Base-by-base conservation (phyloP, 35 echinoderm and acorn worm genomes). In the Apostichopus parvimensis region DNA sequence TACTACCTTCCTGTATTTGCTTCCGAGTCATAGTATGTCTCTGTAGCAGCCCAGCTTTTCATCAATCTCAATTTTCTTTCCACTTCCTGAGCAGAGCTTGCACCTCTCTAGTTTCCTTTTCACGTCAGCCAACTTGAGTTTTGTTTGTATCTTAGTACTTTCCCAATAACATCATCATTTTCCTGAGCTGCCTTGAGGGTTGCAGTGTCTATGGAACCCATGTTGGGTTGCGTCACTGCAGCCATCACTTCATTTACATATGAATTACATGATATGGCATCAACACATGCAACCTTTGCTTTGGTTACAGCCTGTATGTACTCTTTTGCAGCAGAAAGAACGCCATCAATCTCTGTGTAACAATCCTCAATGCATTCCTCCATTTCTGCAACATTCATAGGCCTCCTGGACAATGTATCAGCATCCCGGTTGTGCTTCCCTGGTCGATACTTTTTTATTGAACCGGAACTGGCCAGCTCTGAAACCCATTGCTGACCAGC, bases 11-110 rank as follows among this genome's bases (percentile, higher is more conserved):
- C 62, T 76, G 77, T 93, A 83, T 82, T 59, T 93, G 91, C 25
- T 64, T 62, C 21, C 54, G 4, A n/a, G 20, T 87, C 6, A 59
- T 26, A 59, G 84, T 87, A 22, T 18, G 7, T 23, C 17, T 87
- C 18, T 87, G 83, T 18, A 86, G 17, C 83, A 59, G 45, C 26
- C 84, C 17, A 21, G 28, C 28, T 56, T 26, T 22, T 81, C 10
- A 81, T 53, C 54, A 22, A 81, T 81, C 22, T 81, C 6, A 17
- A 87, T 25, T 8, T 20, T 87, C 20, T 3, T 93, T 56, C 84
- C 84, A 87, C 17, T 95, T 83, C 56, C 87, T 92, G 12, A 95
- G 81, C 53, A 93, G 53, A 34, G n/a, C 17, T 12, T 56, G 83
- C 4, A 93, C 87, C 78, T 56, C 23, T 17, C 18, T 58, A 8